Evolutionary conservation across 2,888 invertebrate species (phyloP).

Genomic region (Oscheius sp.): DNA sequence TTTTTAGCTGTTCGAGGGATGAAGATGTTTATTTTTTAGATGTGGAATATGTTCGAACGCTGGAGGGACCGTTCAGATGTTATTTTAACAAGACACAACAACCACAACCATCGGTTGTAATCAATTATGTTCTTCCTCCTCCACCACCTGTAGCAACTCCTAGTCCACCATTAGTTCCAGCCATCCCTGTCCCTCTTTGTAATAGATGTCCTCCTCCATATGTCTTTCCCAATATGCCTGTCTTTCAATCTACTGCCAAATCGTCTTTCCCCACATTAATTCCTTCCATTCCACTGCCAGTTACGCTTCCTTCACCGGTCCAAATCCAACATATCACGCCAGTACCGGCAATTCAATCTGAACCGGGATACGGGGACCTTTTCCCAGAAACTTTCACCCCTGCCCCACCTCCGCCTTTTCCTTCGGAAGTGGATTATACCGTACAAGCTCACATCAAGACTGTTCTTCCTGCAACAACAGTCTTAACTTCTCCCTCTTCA

Average conservation of each 20-base stretch:
- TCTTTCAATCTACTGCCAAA: conserved; percentile 3
- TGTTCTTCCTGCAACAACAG: not conserved
- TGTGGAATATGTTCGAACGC: conserved; percentile 15
- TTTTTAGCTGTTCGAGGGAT: not conserved
- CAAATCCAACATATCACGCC: conserved; percentile 25
- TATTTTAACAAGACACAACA: conserved; percentile 18
- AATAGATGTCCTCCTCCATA: conserved; percentile 9
- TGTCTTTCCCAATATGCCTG: conserved; percentile 1
- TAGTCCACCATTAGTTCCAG: conserved; percentile 10
- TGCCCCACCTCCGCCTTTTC: not conserved
- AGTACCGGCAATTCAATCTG: conserved; percentile 3
- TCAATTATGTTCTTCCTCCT: not conserved
- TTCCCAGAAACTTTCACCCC: not conserved
- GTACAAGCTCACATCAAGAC: conserved; percentile 25
- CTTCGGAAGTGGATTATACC: conserved; percentile 12
- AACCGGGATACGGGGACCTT: conserved; percentile 12
- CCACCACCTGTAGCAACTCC: conserved; percentile 3
- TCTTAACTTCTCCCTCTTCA: not conserved
- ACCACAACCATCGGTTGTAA: conserved; percentile 6
- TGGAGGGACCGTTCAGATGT: conserved; percentile 29
- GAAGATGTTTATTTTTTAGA: conserved; percentile 1
- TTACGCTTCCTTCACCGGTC: conserved; percentile 2
- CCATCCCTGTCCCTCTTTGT: not conserved
- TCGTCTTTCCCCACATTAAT: conserved; percentile 16
- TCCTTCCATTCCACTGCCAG: not conserved